Evolutionary conservation across 2,888 invertebrate genomes (phyloP).

Genomic region (Rotaria macrura): DNA sequence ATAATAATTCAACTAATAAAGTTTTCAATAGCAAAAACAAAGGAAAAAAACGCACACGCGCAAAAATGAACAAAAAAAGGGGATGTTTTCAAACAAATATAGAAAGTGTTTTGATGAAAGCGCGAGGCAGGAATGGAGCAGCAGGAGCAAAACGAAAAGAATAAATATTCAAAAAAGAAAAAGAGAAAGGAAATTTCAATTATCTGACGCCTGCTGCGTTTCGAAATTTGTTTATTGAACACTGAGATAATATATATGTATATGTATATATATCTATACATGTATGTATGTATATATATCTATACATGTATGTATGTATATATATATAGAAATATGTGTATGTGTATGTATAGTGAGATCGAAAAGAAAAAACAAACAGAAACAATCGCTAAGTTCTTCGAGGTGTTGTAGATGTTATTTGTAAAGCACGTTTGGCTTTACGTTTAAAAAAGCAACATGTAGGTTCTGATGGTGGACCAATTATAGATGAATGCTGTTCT

Average conservation of each 20-base stretch:
- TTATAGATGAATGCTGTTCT: neutral
- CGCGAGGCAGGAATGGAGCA: constrained; percentile 7
- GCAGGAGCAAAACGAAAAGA: neutral
- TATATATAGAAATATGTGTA: neutral
- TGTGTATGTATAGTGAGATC: neutral
- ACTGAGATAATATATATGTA: neutral
- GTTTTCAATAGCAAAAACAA: neutral
- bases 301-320: neutral
- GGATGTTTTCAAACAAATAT: neutral
- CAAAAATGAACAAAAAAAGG: no score
- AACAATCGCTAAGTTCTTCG: neutral
- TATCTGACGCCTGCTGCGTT: constrained; percentile 15
- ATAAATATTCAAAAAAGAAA: neutral
- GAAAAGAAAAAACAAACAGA: neutral
- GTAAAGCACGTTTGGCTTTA: constrained; percentile 19
- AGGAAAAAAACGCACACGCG: neutral
- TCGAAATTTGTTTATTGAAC: neutral
- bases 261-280: neutral
- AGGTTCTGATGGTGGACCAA: neutral
- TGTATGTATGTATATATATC: neutral
- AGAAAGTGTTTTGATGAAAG: neutral
- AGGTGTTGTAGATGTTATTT: neutral
- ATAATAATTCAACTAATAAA: neutral
- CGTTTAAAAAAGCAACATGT: constrained; percentile 20
- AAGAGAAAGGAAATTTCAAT: neutral